phyloP scores from a whole-genome alignment of 2,113 vertebrate species.

The Myanophis thanlyinensis region DNA sequence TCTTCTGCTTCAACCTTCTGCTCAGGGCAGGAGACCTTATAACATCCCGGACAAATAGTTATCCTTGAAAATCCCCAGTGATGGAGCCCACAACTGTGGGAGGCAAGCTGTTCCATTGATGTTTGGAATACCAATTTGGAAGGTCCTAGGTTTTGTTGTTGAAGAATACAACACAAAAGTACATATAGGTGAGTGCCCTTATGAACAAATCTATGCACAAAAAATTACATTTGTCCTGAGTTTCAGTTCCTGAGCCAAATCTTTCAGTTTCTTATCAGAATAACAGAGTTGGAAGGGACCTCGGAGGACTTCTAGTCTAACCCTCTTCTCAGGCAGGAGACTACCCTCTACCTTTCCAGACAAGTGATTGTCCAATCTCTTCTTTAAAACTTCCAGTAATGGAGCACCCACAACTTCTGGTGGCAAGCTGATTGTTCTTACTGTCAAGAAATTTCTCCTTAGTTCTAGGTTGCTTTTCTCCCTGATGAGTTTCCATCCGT shows the following conservation, averaged over 20 bases:
- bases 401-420: too few species aligned
- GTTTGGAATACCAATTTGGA: background rate
- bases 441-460: too few species aligned
- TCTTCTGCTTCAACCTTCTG: background rate
- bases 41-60: background rate
- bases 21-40: background rate
- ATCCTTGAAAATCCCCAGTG: background rate
- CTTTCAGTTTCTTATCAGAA: background rate
- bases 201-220: background rate
- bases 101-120: background rate
- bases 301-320: too few species aligned
- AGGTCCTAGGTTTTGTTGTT: background rate
- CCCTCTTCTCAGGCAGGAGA: too few species aligned
- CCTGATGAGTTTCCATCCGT: too few species aligned
- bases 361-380: too few species aligned
- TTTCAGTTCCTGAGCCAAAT: conserved; percentile 22
- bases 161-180: background rate
- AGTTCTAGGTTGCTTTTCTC: rapidly evolving
- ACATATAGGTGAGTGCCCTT: background rate
- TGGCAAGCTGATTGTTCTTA: too few species aligned
- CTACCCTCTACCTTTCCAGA: too few species aligned
- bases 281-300: background rate
- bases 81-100: background rate
- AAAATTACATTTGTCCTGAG: conserved; percentile 28
- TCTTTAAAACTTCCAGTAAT: too few species aligned